Percentiles rank a stretch among this genome's conserved stretches.
These are phyloP conservation scores for Neopipo cinnamomea DNA, from an alignment of 2,113 vertebrate genomes.

Conservation along the genomic window DNA sequence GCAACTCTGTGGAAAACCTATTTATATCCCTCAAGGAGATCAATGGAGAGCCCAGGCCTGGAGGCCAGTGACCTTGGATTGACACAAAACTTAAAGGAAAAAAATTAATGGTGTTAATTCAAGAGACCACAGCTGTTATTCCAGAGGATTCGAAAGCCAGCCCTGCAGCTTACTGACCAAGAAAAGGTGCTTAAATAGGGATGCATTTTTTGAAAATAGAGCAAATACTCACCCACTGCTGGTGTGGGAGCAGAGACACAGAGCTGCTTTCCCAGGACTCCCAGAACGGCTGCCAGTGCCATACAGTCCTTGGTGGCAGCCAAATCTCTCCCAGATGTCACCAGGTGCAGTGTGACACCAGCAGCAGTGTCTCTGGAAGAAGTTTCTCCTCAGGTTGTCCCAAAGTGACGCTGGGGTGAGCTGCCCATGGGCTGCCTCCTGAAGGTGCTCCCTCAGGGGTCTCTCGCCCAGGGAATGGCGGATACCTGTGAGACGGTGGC, in stretches of 20 bases:
- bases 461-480: rapidly evolving
- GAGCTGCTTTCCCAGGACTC: neutral
- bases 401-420: rapidly evolving
- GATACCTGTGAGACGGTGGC: neutral
- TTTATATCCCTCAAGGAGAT: conserved; percentile 41
- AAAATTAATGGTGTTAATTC: conserved; percentile 2
- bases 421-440: neutral
- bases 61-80: conserved; percentile 8
- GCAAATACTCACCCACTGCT: neutral
- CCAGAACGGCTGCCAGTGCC: neutral
- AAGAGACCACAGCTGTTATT: neutral
- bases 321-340: neutral
- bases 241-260: neutral
- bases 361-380: neutral
- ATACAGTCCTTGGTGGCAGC: neutral
- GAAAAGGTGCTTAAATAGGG: neutral
- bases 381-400: neutral
- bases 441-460: neutral
- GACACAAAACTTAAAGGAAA: conserved; percentile 27
- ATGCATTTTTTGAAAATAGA: neutral
- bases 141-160: neutral
- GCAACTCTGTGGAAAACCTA: conserved; percentile 27
- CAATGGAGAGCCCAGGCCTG: conserved; percentile 13
- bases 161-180: neutral
- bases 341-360: neutral